phyloP scores from a whole-genome alignment of 1,140 invertebrate genomes.

The Drosophila ficusphila region DNA sequence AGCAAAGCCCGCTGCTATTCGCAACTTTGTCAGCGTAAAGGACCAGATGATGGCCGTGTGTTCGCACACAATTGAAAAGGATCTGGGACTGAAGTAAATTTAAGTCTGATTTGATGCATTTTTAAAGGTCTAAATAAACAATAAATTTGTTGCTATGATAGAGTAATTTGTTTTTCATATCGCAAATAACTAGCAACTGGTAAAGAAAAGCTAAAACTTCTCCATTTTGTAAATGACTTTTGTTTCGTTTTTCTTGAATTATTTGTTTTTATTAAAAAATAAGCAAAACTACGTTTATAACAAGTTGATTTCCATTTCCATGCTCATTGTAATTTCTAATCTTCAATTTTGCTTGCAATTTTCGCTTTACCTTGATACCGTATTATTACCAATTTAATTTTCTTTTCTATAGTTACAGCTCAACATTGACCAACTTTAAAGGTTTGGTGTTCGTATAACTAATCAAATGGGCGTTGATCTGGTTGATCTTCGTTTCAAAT shows the following conservation, averaged over 20 bases:
- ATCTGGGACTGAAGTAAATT: conserved; percentile 86
- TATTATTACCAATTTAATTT: conserved; percentile 39
- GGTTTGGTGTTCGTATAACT: conserved; percentile 64
- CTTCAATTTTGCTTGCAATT: conserved; percentile 61
- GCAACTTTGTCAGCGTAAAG: conserved; percentile 89
- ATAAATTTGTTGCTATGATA: conserved; percentile 11
- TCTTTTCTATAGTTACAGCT: conserved; percentile 41
- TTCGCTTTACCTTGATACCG: conserved; percentile 38
- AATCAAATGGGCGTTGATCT: conserved; percentile 65
- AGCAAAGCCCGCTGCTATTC: conserved; percentile 88
- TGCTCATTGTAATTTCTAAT: conserved; percentile 64
- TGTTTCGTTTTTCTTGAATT: conserved; percentile 65
- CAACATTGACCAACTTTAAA: conserved; percentile 60
- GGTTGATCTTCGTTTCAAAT: conserved; percentile 52
- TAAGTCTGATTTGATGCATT: conserved; percentile 35
- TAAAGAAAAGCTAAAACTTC: not conserved
- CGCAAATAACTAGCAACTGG: no score
- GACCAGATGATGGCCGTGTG: conserved; percentile 93
- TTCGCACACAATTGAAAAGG: conserved; percentile 90
- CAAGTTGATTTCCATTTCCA: conserved; percentile 82
- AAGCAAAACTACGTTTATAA: conserved; percentile 84
- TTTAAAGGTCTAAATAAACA: conserved; percentile 14
- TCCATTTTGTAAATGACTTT: not conserved
- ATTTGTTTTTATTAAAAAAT: conserved; percentile 84
- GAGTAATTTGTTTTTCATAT: not conserved